Evolutionary conservation across 2,888 invertebrate genomes (phyloP).

Genomic region (Bhutanitis thaidina): DNA sequence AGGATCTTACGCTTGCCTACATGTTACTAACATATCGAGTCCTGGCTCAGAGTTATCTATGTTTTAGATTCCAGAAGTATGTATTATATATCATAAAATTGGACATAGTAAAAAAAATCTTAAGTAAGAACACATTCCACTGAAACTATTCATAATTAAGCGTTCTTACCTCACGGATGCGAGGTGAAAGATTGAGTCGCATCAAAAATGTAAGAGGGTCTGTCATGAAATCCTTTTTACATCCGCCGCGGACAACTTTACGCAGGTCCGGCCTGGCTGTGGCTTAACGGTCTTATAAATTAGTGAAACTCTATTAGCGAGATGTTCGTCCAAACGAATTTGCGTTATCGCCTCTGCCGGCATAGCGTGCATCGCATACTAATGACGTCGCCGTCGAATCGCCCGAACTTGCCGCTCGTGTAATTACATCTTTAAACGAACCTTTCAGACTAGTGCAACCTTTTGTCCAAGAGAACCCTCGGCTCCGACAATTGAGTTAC

Average conservation of each 20-base stretch:
- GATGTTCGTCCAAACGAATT: slow-evolving; percentile 78
- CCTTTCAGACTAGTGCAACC: slow-evolving; percentile 39
- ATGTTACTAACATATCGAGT: no score
- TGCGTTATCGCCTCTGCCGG: slow-evolving; percentile 75
- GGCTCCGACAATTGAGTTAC: slow-evolving; percentile 17
- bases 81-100: no score
- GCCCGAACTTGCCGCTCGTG: slow-evolving; percentile 63
- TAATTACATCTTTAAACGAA: slow-evolving; percentile 78
- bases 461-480: slow-evolving; percentile 24
- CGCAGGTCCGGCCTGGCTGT: slow-evolving; percentile 50
- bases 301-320: slow-evolving; percentile 79
- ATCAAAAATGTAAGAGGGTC: slow-evolving; percentile 70
- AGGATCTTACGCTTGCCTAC: no score
- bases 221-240: slow-evolving; percentile 72
- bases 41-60: no score
- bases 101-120: no score
- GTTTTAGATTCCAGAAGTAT: no score
- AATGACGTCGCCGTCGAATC: slow-evolving; percentile 53
- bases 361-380: slow-evolving; percentile 67
- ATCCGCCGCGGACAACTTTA: slow-evolving; percentile 67
- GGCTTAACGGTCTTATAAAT: slow-evolving; percentile 77
- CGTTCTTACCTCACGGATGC: slow-evolving; percentile 48
- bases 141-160: slow-evolving; percentile 61
- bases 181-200: slow-evolving; percentile 55
- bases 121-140: slow-evolving; percentile 52